Base-by-base conservation (phyloP, 2,888 invertebrate genomes). In the Meta bourneti region DNA sequence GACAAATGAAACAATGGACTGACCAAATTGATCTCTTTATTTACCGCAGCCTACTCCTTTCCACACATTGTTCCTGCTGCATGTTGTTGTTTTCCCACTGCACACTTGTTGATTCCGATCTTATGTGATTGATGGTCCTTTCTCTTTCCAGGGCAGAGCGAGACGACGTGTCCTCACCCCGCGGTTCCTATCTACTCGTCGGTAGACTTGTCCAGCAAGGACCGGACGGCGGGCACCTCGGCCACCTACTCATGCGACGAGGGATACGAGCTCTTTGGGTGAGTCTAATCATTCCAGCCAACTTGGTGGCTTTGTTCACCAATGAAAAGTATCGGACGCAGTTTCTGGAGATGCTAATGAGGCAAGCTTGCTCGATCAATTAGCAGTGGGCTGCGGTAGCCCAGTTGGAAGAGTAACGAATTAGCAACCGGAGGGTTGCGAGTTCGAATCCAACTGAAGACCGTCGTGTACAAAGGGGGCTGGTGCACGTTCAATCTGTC, bases 201-300 rank as follows among this genome's bases (percentile, higher is more conserved):
- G 94, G 97, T 98, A 82, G 95, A 96, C 69, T 95, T 97, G 93
- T 96, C 96, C 93, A 96, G 95, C 93, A 95, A 96, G 93, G 95
- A 94, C 93, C 96, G 96, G 93, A 81, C 80, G 1, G 94, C 95
- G 1, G 97, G 97, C 70, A 96, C 96, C 0, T 95, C 95, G 16
- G 98, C 98, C 72, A 96, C 96, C 54, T 98, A 98, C 95, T 96
- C 96, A 93, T 98, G 98, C 94, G 98, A 98, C 95, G 96, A 97
- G 69, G 98, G 97, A 16, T 98, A 98, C 95, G 98, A 98, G 95
- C 96, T 98, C 16, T 98, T 98, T 94, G 98, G 98, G 96, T 96
- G 94, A 95, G 95, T 93, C 7, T 1, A 0, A 48, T 54, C 34
- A 2, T 34, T 34, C 34, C 34, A 34, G 34, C 34, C 34, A 34